phyloP scores from a whole-genome alignment of 2,797 vertebrate genomes.

The Bothrops alternatus region DNA sequence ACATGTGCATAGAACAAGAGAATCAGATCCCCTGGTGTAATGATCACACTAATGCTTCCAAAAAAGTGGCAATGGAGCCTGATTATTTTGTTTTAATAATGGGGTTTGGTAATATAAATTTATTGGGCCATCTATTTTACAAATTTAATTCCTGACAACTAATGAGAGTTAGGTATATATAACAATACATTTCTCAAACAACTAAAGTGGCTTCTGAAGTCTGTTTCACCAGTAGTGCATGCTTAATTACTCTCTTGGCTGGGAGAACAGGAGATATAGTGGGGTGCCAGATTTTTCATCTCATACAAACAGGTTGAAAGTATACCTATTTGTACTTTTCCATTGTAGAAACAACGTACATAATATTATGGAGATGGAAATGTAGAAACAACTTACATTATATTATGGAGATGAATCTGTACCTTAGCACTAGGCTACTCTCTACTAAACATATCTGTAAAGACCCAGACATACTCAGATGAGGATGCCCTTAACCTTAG shows the following conservation, averaged over 20 bases:
- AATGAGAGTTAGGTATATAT: not conserved
- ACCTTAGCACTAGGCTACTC: not conserved
- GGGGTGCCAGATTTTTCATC: not conserved
- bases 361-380: not conserved
- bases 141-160: not conserved
- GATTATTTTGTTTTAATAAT: constrained; percentile 4
- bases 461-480: not conserved
- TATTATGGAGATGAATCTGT: not conserved
- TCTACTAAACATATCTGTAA: not conserved
- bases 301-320: not conserved
- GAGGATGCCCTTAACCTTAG: not conserved
- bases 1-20: not conserved
- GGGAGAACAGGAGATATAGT: not conserved
- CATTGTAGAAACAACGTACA: not conserved
- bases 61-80: not conserved
- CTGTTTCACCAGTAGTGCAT: not conserved
- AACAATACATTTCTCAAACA: not conserved
- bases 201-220: not conserved
- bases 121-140: not conserved
- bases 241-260: not conserved
- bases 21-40: not conserved
- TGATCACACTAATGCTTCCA: not conserved
- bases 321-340: not conserved
- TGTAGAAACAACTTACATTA: not conserved
- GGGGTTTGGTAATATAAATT: not conserved